These are phyloP conservation scores for Gavialis gangeticus DNA, from an alignment of 2,113 vertebrate genomes.

Conservation along the genomic window DNA sequence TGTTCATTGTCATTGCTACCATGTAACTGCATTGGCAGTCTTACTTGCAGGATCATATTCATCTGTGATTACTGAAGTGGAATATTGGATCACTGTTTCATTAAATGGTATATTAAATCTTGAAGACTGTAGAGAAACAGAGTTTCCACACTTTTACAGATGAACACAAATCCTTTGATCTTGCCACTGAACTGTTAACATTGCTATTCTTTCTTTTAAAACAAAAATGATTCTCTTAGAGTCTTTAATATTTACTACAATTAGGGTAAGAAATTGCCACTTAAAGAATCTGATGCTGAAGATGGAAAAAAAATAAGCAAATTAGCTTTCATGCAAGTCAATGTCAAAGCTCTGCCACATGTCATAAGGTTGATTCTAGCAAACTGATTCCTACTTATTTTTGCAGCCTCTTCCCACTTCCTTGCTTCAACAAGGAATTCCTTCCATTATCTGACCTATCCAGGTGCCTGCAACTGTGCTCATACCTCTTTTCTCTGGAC, in stretches of 20 bases:
- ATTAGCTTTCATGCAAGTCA: neutral
- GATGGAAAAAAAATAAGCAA: neutral
- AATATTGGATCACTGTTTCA: too few species aligned
- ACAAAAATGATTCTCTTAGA: neutral
- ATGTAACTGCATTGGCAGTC: neutral
- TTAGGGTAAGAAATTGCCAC: neutral
- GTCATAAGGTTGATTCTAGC: neutral
- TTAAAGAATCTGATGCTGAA: neutral
- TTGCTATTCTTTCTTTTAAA: too few species aligned
- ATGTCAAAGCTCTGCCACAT: neutral
- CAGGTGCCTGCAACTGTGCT: fast-evolving
- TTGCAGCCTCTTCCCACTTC: fast-evolving
- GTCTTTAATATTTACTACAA: neutral
- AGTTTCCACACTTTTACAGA: neutral
- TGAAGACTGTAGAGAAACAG: neutral
- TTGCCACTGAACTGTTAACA: neutral
- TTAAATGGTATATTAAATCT: neutral
- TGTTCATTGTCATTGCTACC: neutral
- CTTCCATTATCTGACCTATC: neutral
- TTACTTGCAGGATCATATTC: neutral
- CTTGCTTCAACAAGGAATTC: neutral
- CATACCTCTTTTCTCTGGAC: neutral
- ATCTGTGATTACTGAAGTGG: too few species aligned
- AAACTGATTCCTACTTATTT: neutral
- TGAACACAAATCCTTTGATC: fast-evolving